phyloP scores from a whole-genome alignment of 2,888 invertebrate species.

The Cremastinae sp. region DNA sequence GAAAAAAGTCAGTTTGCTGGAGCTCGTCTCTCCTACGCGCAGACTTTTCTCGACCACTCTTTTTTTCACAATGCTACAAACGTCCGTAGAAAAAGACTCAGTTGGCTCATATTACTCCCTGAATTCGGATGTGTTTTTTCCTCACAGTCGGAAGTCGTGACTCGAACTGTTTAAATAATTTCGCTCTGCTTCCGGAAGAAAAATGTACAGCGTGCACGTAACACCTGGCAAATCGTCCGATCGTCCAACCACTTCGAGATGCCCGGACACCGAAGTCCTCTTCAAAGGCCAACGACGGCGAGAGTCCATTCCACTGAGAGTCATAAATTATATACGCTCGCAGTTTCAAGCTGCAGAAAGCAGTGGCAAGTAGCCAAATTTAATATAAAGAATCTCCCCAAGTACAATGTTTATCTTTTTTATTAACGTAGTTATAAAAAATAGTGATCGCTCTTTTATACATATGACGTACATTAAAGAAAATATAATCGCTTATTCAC shows the following conservation, averaged over 20 bases:
- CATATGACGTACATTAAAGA: too few species aligned
- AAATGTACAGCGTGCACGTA: slow-evolving; percentile 77
- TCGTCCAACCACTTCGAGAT: slow-evolving; percentile 67
- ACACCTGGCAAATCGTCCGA: slow-evolving; percentile 71
- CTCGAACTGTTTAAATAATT: slow-evolving; percentile 8
- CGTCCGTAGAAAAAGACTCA: slow-evolving; percentile 31
- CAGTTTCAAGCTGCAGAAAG: slow-evolving; percentile 71
- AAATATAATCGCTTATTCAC: too few species aligned
- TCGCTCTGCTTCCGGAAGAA: not conserved
- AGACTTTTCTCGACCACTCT: slow-evolving; percentile 24
- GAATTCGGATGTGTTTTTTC: slow-evolving; percentile 34
- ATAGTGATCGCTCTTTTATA: too few species aligned
- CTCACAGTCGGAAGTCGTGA: slow-evolving; percentile 2
- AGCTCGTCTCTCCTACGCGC: slow-evolving; percentile 29
- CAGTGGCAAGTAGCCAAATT: slow-evolving; percentile 67
- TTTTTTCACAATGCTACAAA: slow-evolving; percentile 46
- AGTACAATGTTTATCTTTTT: not conserved
- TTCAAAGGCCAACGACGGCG: slow-evolving; percentile 69
- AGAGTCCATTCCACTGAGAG: slow-evolving; percentile 73
- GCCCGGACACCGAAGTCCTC: slow-evolving; percentile 69
- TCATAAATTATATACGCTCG: slow-evolving; percentile 74
- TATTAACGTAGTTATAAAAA: too few species aligned
- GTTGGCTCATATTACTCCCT: slow-evolving; percentile 41
- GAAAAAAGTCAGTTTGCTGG: slow-evolving; percentile 16
- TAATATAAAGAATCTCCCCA: not conserved